phyloP scores from a whole-genome alignment of 1,140 invertebrate species.

The Myzus persicae region DNA sequence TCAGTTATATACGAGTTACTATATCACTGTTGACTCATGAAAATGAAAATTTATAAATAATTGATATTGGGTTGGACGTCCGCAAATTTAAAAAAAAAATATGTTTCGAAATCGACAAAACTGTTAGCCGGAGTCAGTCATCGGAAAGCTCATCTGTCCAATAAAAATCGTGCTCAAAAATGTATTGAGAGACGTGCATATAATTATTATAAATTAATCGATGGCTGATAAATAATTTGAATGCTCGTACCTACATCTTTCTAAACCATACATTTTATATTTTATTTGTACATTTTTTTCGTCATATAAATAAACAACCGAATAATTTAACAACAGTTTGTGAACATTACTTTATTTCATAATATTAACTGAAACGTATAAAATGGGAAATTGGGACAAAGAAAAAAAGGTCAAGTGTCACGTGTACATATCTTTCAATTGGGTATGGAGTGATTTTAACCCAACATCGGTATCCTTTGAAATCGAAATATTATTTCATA shows the following conservation, averaged over 20 bases:
- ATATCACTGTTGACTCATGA: neutral
- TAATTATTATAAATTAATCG: neutral
- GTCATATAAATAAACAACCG: neutral
- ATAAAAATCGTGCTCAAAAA: neutral
- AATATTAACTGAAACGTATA: neutral
- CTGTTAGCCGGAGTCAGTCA: neutral
- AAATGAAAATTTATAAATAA: neutral
- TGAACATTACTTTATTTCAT: neutral
- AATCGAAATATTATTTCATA: neutral
- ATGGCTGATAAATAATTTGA: neutral
- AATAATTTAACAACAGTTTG: neutral
- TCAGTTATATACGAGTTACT: constrained; percentile 6
- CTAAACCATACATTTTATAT: neutral
- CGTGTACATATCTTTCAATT: neutral
- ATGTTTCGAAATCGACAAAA: neutral
- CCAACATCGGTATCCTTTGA: neutral
- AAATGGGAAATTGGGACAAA: neutral
- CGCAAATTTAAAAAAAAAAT: neutral
- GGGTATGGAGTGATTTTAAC: neutral
- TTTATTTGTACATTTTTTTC: too few species aligned
- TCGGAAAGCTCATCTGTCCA: neutral
- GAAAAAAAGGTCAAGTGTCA: neutral
- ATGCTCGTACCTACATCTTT: neutral
- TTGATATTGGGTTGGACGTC: neutral
- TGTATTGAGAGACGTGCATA: neutral